Conservation (phyloP, 1,140 invertebrate species). For the Aphelenchoides besseyi region DNA sequence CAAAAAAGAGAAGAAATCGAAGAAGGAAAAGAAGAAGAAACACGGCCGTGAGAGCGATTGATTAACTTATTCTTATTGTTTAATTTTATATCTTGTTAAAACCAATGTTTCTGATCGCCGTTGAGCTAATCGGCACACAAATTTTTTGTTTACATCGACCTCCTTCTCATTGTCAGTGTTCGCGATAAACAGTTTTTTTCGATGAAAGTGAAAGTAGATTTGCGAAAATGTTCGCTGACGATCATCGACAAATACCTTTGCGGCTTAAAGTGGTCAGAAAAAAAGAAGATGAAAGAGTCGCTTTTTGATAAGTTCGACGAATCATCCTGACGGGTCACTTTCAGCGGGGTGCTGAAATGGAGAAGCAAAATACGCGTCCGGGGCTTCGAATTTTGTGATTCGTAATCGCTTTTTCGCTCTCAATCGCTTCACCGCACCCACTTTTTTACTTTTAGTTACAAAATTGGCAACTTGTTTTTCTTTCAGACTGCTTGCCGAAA, state of each 20-base stretch:
- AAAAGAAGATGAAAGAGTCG: too few species aligned
- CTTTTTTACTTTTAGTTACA: background rate
- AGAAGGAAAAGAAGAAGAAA: constrained; percentile 37
- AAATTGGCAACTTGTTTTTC: background rate
- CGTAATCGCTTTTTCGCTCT: background rate
- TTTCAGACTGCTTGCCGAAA: constrained; percentile 5
- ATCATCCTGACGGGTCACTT: too few species aligned
- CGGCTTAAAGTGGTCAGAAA: too few species aligned
- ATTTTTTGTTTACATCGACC: background rate
- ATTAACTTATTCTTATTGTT: constrained; percentile 2
- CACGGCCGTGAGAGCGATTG: background rate
- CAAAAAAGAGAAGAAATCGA: constrained; percentile 34
- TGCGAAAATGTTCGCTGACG: background rate
- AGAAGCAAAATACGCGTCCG: too few species aligned
- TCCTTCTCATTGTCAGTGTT: background rate
- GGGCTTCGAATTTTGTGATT: background rate
- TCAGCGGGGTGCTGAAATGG: too few species aligned
- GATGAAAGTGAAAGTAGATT: background rate
- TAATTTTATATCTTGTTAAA: too few species aligned
- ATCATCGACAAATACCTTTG: too few species aligned
- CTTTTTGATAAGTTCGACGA: too few species aligned
- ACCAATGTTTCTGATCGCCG: too few species aligned
- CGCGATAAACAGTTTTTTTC: background rate
- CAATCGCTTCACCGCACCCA: background rate
- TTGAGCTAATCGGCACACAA: too few species aligned